These are phyloP conservation scores for Macroramphosus scolopax DNA, from an alignment of 2,797 vertebrate species.

Conservation along the genomic window DNA sequence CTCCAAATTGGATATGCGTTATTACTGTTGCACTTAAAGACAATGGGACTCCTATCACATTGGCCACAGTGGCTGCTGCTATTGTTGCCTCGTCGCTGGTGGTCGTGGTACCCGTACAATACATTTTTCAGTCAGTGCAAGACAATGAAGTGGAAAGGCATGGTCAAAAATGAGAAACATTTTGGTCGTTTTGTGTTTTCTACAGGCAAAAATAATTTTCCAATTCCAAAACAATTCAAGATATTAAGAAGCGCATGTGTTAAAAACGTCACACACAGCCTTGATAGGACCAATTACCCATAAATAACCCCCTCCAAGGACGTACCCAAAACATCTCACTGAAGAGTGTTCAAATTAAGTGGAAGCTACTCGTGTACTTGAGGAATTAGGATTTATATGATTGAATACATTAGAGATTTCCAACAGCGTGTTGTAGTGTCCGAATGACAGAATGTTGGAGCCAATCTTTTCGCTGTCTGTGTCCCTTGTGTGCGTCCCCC, in stretches of 20 bases:
- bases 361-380: conserved; percentile 12
- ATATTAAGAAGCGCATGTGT: too few species aligned
- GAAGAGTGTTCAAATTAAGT: conserved; percentile 8
- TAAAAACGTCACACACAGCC: not conserved
- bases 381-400: conserved; percentile 32
- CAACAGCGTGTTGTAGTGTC: conserved; percentile 37
- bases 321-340: not conserved
- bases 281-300: not conserved
- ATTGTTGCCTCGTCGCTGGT: conserved; percentile 27
- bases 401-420: conserved; percentile 38
- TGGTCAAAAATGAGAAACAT: not conserved
- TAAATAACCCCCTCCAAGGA: conserved; percentile 4
- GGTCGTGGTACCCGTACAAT: conserved; percentile 4
- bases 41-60: conserved; percentile 50
- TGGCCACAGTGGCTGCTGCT: conserved; percentile 34
- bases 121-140: conserved; percentile 23
- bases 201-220: too few species aligned
- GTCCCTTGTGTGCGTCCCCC: conserved; percentile 40
- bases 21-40: conserved; percentile 57
- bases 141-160: conserved; percentile 1
- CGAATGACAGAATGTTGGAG: conserved; percentile 46
- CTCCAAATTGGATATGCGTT: conserved; percentile 61
- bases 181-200: too few species aligned
- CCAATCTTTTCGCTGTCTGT: conserved; percentile 27
- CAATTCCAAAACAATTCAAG: too few species aligned